Percentiles rank a stretch among this genome's conserved stretches.
Evolutionary conservation across 2,797 vertebrate genomes (phyloP).

Genomic region (Odontamblyopus rebecca): DNA sequence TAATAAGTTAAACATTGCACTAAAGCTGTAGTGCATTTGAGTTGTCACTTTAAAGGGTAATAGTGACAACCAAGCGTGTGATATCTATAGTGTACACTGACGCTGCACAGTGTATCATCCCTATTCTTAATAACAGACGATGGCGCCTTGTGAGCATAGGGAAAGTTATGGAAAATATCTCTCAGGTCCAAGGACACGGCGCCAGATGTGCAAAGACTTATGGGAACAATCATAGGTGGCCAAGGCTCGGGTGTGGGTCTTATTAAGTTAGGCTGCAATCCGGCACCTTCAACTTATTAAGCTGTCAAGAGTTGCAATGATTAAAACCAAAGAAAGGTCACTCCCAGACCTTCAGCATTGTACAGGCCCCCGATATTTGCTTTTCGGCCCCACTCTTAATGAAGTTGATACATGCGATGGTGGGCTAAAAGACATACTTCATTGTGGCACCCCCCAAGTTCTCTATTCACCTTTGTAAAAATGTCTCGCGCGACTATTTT

Average conservation of each 20-base stretch:
- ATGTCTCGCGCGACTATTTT: conserved; percentile 64
- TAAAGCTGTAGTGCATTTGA: conserved; percentile 20
- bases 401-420: conserved; percentile 84
- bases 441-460: conserved; percentile 75
- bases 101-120: conserved; percentile 82
- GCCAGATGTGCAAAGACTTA: conserved; percentile 98
- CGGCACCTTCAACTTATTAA: conserved; percentile 99
- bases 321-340: conserved; percentile 99
- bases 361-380: conserved; percentile 89
- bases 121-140: conserved; percentile 85
- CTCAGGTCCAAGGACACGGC: conserved; percentile 89
- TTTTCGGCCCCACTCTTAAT: conserved; percentile 88
- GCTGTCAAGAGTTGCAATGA: conserved; percentile 97
- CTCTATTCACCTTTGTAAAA: conserved; percentile 72
- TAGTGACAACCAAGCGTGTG: conserved; percentile 42
- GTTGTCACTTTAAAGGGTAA: conserved; percentile 53
- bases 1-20: conserved; percentile 68
- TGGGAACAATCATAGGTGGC: conserved; percentile 97
- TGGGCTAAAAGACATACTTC: conserved; percentile 83
- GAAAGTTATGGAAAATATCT: conserved; percentile 98
- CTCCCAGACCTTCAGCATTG: conserved; percentile 89
- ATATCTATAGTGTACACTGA: conserved; percentile 70
- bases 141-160: conserved; percentile 82
- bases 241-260: conserved; percentile 91
- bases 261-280: conserved; percentile 98